Percentiles rank a stretch among this genome's conserved stretches.
These are phyloP conservation scores for Sander lucioperca DNA, from an alignment of 2,113 vertebrate species.

Conservation along the genomic window DNA sequence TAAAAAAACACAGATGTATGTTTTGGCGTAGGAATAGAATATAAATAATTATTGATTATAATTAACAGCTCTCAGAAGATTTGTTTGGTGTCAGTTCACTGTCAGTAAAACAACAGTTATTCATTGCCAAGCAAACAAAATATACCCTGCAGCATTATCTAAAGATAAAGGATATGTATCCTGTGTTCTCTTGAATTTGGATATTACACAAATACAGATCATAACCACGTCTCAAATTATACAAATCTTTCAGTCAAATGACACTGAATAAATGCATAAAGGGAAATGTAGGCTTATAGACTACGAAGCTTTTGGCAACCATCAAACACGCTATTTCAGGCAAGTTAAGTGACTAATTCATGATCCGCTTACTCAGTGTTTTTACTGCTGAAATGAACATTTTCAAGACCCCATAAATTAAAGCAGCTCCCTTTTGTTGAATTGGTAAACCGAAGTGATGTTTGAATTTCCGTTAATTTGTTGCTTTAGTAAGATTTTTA, in stretches of 20 bases:
- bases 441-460: background rate
- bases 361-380: background rate
- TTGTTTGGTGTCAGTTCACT: background rate
- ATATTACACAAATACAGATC: background rate
- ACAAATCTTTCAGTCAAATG: background rate
- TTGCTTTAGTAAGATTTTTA: background rate
- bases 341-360: slow-evolving; percentile 2
- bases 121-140: background rate
- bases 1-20: background rate
- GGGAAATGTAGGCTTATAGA: background rate
- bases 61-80: background rate
- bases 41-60: background rate
- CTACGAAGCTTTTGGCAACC: background rate
- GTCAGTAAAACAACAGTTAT: background rate
- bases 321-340: slow-evolving; percentile 21
- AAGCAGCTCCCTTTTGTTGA: background rate
- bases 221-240: background rate
- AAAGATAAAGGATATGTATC: background rate
- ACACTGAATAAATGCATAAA: slow-evolving; percentile 4
- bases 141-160: background rate
- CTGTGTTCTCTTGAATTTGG: background rate
- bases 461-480: background rate
- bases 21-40: background rate
- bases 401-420: background rate
- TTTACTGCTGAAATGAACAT: slow-evolving; percentile 5